phyloP scores from a whole-genome alignment of 2,797 vertebrate species.

The Onychomys leucogaster region DNA sequence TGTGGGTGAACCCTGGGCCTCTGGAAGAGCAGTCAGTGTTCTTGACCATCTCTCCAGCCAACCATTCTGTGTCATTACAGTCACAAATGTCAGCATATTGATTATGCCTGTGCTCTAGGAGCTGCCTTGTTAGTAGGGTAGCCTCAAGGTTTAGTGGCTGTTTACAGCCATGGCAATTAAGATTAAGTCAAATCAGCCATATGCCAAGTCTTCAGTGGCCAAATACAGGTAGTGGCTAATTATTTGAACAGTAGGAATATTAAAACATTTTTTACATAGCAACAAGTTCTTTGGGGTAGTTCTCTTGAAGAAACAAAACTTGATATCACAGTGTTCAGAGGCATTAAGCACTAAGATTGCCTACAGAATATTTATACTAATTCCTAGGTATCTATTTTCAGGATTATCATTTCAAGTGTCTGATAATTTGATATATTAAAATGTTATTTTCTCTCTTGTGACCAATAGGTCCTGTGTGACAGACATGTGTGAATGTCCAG shows the following conservation, averaged over 20 bases:
- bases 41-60: too few relatives aligned
- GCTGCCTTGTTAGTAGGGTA: neutral
- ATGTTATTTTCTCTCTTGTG: constrained; percentile 56
- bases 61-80: neutral
- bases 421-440: constrained; percentile 1
- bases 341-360: neutral
- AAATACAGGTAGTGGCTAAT: neutral
- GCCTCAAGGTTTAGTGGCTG: neutral
- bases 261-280: neutral
- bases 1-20: too few relatives aligned
- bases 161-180: neutral
- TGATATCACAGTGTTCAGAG: neutral
- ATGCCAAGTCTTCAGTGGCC: neutral
- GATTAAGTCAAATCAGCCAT: neutral
- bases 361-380: neutral
- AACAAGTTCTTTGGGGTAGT: neutral
- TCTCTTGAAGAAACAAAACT: neutral
- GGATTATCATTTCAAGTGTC: neutral
- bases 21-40: too few relatives aligned
- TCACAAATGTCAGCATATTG: neutral
- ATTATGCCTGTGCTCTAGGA: accelerated
- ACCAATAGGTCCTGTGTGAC: constrained; percentile 96
- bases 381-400: neutral
- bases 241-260: neutral
- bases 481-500: constrained; percentile 98